Evolutionary conservation across 2,888 invertebrate genomes (phyloP), one percentile per base, ranked within the genome.

Genomic region (Maniola hyperantus): DNA sequence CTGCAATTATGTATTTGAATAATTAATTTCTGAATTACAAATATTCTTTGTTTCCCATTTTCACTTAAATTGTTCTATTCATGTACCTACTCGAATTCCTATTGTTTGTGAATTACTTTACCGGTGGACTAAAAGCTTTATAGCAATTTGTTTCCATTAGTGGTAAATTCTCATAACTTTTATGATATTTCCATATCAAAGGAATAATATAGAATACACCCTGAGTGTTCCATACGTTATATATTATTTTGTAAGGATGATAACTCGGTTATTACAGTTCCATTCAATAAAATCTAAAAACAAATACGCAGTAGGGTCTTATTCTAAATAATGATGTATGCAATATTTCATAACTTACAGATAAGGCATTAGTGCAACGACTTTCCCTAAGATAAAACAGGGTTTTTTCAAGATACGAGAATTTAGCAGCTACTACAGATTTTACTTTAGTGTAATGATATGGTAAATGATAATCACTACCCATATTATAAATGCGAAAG

Each of bases 61-160:
- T 48, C 46, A 59, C 34, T 50, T 50, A 48, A 48, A 36, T 60
- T 60, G 34, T 48, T 60, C 11, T 60, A 60, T 60, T 60, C 33
- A 48, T 48, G 59, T 60, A 60, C 15, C 15, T 57, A 39, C 50
- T 61, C 20, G 50, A 50, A 50, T 50, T 50, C 36, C 60, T 61
- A 39, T 61, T 61, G 60, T 61, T 50, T 61, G 50, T 50, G 60
- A 50, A 61, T 61, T 50, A 50, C 60, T 61, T 15, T 50, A 36
- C 60, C 60, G 20, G 48, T 61, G 39, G 48, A 61, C 50, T 61
- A 50, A 50, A 61, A 61, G 50, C 60, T 18, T 61, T 36, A 61
- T 50, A 61, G 48, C 50, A 61, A 61, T 61, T 61, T 61, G 36
- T 61, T 61, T 61, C 60, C 60, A 61, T 61, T 61, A 61, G 60